These are phyloP conservation scores for Sarcophaga peregrina DNA, from an alignment of 1,140 invertebrate genomes.

Conservation along the genomic window DNA sequence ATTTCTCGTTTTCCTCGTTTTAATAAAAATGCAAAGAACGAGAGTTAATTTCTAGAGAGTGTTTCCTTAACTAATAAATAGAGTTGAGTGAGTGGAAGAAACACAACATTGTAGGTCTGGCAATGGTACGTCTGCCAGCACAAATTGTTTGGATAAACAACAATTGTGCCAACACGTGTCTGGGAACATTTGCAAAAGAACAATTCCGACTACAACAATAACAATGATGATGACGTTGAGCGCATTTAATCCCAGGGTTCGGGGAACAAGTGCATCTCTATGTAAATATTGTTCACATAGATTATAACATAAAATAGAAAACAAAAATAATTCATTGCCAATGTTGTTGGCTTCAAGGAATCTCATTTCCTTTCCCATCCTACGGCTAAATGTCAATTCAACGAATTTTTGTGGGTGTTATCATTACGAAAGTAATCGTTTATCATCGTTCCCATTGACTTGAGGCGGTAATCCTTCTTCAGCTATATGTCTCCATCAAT, in stretches of 20 bases:
- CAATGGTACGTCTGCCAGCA: conserved; percentile 44
- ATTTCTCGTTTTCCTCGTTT: conserved; percentile 44
- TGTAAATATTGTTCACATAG: conserved; percentile 9
- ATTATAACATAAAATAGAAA: background rate
- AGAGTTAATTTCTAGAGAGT: background rate
- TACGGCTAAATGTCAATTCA: conserved; percentile 18
- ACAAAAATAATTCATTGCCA: background rate
- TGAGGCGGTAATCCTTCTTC: conserved; percentile 16
- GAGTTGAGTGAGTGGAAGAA: background rate
- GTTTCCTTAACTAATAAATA: conserved; percentile 43
- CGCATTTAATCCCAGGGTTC: background rate
- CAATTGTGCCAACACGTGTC: conserved; percentile 62
- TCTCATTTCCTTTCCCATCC: conserved; percentile 36
- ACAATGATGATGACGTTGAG: conserved; percentile 4
- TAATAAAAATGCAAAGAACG: background rate
- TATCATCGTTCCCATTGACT: conserved; percentile 28
- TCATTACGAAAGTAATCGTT: conserved; percentile 18
- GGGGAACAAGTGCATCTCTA: conserved; percentile 32
- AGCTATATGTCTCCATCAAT: background rate
- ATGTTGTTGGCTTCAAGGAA: conserved; percentile 29
- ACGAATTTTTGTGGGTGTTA: conserved; percentile 23
- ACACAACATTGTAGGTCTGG: too few species aligned
- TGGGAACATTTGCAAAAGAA: conserved; percentile 27
- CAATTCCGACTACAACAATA: background rate
- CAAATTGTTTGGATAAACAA: conserved; percentile 67